Base-by-base conservation (phyloP, 2,888 invertebrate species). In the Volucella inanis region DNA sequence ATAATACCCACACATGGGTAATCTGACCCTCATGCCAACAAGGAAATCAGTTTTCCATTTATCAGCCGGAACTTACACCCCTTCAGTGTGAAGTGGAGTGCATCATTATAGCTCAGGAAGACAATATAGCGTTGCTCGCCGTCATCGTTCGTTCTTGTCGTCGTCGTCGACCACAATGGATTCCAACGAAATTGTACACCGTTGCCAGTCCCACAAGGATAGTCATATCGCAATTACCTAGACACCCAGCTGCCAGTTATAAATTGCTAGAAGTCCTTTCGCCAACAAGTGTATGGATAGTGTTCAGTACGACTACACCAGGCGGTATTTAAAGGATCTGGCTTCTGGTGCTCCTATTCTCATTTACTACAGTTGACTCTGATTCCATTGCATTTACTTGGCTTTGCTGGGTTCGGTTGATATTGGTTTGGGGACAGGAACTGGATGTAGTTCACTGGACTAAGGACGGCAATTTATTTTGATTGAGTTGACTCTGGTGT, bases 381-480 rank as follows among this genome's bases (percentile, higher is more conserved):
- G 6, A 31, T 31, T 31, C 31, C 6, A 31, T 4, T 74, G 62
- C 47, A 71, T 47, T 15, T 54, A 50, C 59, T 47, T 39, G 71
- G 18, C 43, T 54, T 39, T 45, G 31, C 49, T 15, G 41, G 57
- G 15, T 39, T 22, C 31, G 43, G 31, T 43, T 31, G 47, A n/a
- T 52, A 12, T 31, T 31, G 18, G 18, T 38, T n/a, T 14, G 9
- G 1, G 15, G 47, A 15, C 68, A 50, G 61, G 57, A 41, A 31
- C 4, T 50, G 59, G 52, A 59, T 59, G 61, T 45, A 67, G 38
- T 14, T 49, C 45, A 67, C 15, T 55, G 52, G 49, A 68, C 81
- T 81, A 86, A 86, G 86, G 82, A 86, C 74, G 86, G 86, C 82
- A 86, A 86, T 86, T 86, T 86, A 82, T 86, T 86, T 86, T 86